Base-by-base conservation (phyloP, 2,113 vertebrate species). In the Zootoca vivipara region DNA sequence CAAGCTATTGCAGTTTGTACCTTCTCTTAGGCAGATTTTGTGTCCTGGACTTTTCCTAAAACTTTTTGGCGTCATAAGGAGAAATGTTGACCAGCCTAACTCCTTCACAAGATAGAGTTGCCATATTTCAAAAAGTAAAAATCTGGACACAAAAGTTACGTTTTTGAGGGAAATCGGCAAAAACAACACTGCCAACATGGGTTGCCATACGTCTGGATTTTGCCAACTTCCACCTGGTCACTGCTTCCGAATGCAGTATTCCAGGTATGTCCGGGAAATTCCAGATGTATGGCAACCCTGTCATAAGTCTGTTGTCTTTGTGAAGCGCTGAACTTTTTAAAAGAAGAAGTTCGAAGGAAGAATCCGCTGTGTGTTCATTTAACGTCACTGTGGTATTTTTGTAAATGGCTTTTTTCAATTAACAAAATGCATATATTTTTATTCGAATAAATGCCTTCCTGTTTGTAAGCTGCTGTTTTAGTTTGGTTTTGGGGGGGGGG, bases 401-500 rank as follows among this genome's bases (percentile, higher is more conserved):
- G 93, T 94, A 94, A 92, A 93, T 72, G 77, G 85, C 81, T 78
- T 94, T 82, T 81, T 87, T 74, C 69, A 73, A 73, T 64, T 46
- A 52, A 56, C 81, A 94, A 94, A 38, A 94, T 70, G 89, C 72
- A 91, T 85, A 92, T 96, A 93, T 97, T 96, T 93, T 96, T 96
- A 93, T 91, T 93, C 93, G 95, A 95, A 91, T 93, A 93, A 95
- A 89, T 83, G 78, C 13, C 30, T 62, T 52, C 74, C 92, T 89
- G 83, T 90, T 94, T 94, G 85, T 73, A 90, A 91, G 81, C 64
- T 88, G 77, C 2, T 52, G 24, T 15, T 15, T 26, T 40, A 64
- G 46, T 72, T 67, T 35, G 87, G 91, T 73, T 92, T 52, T 12
- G 46, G 10, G 46, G 46, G 46, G 46, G 7, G 10, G 46, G 38